These are phyloP conservation scores for Epinotia bilunana DNA, from an alignment of 2,888 invertebrate genomes.

Conservation along the genomic window DNA sequence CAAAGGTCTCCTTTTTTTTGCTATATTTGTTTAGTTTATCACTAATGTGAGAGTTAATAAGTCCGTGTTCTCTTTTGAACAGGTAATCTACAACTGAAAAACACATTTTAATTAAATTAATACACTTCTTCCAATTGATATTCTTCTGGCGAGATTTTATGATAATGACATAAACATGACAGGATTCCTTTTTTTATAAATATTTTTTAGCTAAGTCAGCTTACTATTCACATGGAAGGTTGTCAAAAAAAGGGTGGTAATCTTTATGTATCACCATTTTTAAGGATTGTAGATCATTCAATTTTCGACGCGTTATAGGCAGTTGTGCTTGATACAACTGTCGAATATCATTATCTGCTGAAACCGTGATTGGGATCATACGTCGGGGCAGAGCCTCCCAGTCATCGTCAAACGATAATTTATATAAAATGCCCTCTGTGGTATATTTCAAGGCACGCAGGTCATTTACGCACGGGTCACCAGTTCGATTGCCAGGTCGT, in stretches of 20 bases:
- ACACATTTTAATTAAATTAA: slow-evolving; percentile 18
- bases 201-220: slow-evolving; percentile 5
- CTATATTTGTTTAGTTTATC: slow-evolving; percentile 17
- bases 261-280: slow-evolving; percentile 26
- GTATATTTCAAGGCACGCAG: slow-evolving; percentile 46
- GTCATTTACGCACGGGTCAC: slow-evolving; percentile 45
- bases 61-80: slow-evolving; percentile 21
- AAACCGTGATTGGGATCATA: slow-evolving; percentile 20
- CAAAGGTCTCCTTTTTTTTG: slow-evolving; percentile 3
- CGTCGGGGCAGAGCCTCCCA: slow-evolving; percentile 43
- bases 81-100: slow-evolving; percentile 19
- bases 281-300: slow-evolving; percentile 7
- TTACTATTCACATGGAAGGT: too few species aligned
- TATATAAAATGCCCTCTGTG: slow-evolving; percentile 37
- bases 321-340: slow-evolving; percentile 19
- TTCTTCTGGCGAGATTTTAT: slow-evolving; percentile 13
- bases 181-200: slow-evolving; percentile 2
- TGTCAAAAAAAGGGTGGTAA: too few species aligned
- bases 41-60: slow-evolving; percentile 12
- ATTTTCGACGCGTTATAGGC: slow-evolving; percentile 14
- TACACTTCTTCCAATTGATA: slow-evolving; percentile 12
- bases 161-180: slow-evolving; percentile 7
- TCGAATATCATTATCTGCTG: slow-evolving; percentile 17
- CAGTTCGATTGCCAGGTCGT: slow-evolving; percentile 45
- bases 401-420: slow-evolving; percentile 46